Evolutionary conservation across 2,113 vertebrate species (phyloP), one percentile per base, ranked within the genome.

Genomic region (Arizona elegans): DNA sequence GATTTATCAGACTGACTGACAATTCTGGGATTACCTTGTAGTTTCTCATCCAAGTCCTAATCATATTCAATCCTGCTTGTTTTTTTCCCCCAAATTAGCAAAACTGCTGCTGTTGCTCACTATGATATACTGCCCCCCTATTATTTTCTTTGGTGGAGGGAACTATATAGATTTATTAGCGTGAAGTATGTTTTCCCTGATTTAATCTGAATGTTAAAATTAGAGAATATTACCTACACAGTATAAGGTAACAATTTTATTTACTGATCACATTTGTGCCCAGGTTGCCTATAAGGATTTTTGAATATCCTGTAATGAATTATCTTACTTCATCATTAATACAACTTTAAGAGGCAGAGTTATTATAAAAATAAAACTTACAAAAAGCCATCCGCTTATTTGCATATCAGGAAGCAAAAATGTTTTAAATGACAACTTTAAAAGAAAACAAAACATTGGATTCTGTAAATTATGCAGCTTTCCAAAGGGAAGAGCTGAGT

Each of bases 401-500:
- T 96, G 91, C 94, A 85, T 90, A 91, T 93, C 93, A 59, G 94
- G 95, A 93, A 95, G 4, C 90, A 95, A 94, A 70, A 93, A 92
- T 56, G 65, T 87, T 92, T 23, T 38, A 92, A 75, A 89, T 59
- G 26, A 89, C 92, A 90, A 55, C n/a, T 81, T 81, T 90, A 95
- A 94, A 88, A 96, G 91, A 88, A 81, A 81, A 93, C 92, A 91
- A 87, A 92, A 62, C 8, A 0, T 88, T 92, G 94, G 90, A 59
- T 95, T 92, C 75, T 95, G 90, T 90, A 94, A 96, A 95, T 93
- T 95, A 95, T 93, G 95, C 54, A 55, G 94, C 96, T 92, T 96
- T 97, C 94, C 94, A 92, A 85, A 96, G 90, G 94, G 94, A 88
- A 96, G 95, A 96, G 94, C 88, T 95, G 95, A 96, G 94, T 96